These are phyloP conservation scores for Montipora sp. DNA, from an alignment of 64 coral and sea anemone species.

Conservation along the genomic window DNA sequence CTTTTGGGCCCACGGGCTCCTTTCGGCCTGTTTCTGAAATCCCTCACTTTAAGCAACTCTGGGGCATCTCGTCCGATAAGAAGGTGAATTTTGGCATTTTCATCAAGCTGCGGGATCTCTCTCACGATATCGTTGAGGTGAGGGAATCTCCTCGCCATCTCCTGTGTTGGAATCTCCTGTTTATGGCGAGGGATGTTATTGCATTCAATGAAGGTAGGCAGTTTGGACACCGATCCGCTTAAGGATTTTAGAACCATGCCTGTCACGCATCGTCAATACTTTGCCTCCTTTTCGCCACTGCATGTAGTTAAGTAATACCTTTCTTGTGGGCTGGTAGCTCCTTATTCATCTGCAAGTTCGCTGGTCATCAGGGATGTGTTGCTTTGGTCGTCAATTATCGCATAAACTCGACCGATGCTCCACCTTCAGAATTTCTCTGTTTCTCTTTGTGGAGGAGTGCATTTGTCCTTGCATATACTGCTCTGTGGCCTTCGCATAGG, in stretches of 20 bases:
- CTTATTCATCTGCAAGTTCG: conserved; percentile 31
- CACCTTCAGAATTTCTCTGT: background rate
- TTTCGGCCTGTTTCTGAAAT: conserved; percentile 18
- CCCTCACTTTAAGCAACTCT: conserved; percentile 33
- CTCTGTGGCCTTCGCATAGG: conserved; percentile 13
- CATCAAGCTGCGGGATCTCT: conserved; percentile 4
- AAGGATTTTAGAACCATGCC: background rate
- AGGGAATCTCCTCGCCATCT: conserved; percentile 26
- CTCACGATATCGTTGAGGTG: background rate
- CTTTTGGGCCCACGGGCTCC: conserved; percentile 5
- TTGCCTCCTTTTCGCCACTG: background rate
- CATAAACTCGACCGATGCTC: background rate
- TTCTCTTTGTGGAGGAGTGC: conserved; percentile 46
- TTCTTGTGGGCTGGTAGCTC: conserved; percentile 11
- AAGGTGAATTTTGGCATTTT: background rate
- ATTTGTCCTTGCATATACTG: conserved; percentile 18
- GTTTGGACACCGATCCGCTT: background rate
- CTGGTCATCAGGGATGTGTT: conserved; percentile 34
- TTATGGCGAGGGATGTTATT: conserved; percentile 9
- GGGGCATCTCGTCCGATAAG: conserved; percentile 7
- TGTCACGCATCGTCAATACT: background rate
- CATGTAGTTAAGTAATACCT: conserved; percentile 33
- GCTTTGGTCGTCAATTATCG: conserved; percentile 52
- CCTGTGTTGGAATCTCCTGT: conserved; percentile 21
- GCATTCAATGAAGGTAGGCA: conserved; percentile 8